phyloP scores from a whole-genome alignment of 2,888 invertebrate species.

The Steinernema hermaphroditum region DNA sequence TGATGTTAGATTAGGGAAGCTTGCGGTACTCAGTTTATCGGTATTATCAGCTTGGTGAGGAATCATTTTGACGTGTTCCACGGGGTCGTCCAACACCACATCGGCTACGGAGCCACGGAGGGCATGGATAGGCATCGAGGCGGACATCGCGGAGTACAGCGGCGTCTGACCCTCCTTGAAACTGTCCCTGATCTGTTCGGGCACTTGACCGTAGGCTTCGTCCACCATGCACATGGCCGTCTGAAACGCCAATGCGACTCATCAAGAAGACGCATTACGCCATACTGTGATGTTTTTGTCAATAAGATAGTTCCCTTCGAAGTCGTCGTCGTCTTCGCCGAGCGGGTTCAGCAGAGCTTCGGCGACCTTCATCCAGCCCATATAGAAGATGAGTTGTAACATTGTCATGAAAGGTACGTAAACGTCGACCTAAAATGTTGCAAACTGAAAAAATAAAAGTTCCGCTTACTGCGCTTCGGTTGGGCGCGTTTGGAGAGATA shows the following conservation, averaged over 20 bases:
- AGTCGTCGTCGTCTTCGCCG: conserved; percentile 62
- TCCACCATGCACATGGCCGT: conserved; percentile 29
- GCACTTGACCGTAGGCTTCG: conserved; percentile 28
- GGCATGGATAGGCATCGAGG: conserved; percentile 36
- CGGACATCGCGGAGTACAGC: conserved; percentile 42
- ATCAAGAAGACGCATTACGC: not conserved
- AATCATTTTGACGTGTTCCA: conserved; percentile 17
- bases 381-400: conserved; percentile 57
- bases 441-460: not conserved
- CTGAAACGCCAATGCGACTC: not conserved
- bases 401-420: conserved; percentile 60
- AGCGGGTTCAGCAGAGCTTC: conserved; percentile 61
- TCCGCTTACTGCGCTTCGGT: not conserved
- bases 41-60: conserved; percentile 8
- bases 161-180: conserved; percentile 36
- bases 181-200: conserved; percentile 36
- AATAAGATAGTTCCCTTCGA: conserved; percentile 47
- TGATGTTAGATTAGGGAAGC: not conserved
- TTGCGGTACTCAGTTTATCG: not conserved
- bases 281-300: conserved; percentile 40
- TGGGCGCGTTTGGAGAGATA: conserved; percentile 13
- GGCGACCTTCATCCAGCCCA: conserved; percentile 64
- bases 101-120: conserved; percentile 38
- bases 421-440: conserved; percentile 45
- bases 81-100: conserved; percentile 1